Evolutionary conservation across 2,113 vertebrate genomes (phyloP).

Genomic region (Struthio camelus): DNA sequence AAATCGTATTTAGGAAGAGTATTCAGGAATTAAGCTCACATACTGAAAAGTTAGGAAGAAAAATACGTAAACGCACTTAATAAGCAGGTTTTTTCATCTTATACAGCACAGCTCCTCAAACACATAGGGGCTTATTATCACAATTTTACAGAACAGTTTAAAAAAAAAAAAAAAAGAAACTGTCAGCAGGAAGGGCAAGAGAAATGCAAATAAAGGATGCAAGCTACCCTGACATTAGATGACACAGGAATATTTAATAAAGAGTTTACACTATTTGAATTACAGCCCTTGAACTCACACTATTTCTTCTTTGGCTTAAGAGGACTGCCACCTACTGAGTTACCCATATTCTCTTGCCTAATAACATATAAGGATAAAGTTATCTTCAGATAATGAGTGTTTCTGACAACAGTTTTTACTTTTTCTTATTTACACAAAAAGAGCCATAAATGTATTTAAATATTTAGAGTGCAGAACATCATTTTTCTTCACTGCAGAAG

Average conservation of each 20-base stretch:
- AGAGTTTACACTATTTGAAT: not conserved
- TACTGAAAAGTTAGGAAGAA: not conserved
- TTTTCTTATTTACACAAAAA: not conserved
- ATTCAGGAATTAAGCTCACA: not conserved
- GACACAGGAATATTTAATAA: not conserved
- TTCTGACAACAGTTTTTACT: not conserved
- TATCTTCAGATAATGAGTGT: not conserved
- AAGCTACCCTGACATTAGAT: not conserved
- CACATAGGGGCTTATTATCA: not conserved
- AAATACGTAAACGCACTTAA: not conserved
- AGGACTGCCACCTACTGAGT: constrained; percentile 46
- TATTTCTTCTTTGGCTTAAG: not conserved
- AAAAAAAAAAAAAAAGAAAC: not conserved
- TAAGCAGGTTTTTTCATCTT: not conserved
- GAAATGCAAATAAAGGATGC: not conserved
- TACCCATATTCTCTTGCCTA: no score
- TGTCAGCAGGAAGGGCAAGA: not conserved
- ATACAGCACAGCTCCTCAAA: not conserved
- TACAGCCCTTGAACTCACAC: not conserved
- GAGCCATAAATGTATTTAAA: not conserved
- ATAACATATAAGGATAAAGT: no score
- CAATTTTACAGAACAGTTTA: not conserved
- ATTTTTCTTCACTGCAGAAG: not conserved
- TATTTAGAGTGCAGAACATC: not conserved
- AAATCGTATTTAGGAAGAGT: not conserved